A percentile compares a stretch with the other conserved stretches of the same genome.
Conservation (phyloP, 64 coral and sea anemone genomes). For the Platygyra sinensis region DNA sequence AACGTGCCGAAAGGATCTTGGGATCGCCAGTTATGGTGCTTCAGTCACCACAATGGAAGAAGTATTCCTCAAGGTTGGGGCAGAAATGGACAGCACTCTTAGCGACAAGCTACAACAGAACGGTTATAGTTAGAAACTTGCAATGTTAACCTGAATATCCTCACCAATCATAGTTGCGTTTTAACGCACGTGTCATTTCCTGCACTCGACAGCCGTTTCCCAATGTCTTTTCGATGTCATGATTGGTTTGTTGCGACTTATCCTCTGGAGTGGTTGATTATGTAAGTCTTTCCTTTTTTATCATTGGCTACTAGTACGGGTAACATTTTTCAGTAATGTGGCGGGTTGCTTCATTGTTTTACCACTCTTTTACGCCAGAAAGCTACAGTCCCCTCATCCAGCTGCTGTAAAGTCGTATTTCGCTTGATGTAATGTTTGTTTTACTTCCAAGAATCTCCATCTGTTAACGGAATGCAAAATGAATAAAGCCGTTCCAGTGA, state of each 20-base stretch:
- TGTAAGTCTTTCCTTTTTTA: no score
- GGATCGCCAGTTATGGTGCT: slow-evolving; percentile 94
- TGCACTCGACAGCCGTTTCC: no score
- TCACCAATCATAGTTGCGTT: no score
- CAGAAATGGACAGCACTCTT: slow-evolving; percentile 79
- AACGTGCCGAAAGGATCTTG: slow-evolving; percentile 63
- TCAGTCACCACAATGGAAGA: slow-evolving; percentile 99
- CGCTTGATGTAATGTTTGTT: background rate
- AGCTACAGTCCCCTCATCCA: background rate
- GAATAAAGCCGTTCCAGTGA: background rate
- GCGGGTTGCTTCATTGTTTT: no score
- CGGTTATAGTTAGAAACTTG: background rate
- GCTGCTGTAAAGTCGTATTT: background rate
- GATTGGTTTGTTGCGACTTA: no score
- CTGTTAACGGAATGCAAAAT: background rate
- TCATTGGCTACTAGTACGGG: no score
- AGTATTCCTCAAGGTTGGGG: slow-evolving; percentile 96
- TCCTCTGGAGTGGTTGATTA: no score
- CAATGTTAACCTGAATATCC: background rate
- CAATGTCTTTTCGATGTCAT: no score
- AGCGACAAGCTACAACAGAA: slow-evolving; percentile 66
- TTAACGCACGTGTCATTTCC: no score
- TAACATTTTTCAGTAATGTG: no score
- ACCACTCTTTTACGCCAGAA: no score
- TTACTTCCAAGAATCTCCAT: background rate